These are phyloP conservation scores for Lucinisca nassula DNA, from an alignment of 2,888 invertebrate genomes.

Conservation along the genomic window DNA sequence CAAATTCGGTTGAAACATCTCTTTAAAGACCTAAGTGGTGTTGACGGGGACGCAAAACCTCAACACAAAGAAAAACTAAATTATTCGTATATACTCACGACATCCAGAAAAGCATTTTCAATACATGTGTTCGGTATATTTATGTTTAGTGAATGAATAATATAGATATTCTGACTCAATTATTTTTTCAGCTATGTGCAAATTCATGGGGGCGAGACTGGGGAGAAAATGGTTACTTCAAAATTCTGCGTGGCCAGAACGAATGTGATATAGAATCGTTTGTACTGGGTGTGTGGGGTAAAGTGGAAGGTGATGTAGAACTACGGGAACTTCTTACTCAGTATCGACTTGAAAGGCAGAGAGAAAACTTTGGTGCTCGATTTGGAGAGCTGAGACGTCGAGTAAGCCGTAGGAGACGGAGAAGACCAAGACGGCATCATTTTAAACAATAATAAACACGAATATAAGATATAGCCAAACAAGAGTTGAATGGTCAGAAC, in stretches of 20 bases:
- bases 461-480: no score
- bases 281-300: slow-evolving; percentile 93
- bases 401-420: background rate
- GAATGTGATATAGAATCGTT: slow-evolving; percentile 97
- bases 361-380: slow-evolving; percentile 19
- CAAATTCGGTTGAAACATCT: no score
- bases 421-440: background rate
- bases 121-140: no score
- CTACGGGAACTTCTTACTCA: slow-evolving; percentile 56
- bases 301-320: slow-evolving; percentile 70
- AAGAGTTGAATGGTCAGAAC: no score
- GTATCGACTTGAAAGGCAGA: slow-evolving; percentile 59
- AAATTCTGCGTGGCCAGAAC: slow-evolving; percentile 94
- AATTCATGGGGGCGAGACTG: slow-evolving; percentile 98
- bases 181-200: slow-evolving; percentile 92
- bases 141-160: no score
- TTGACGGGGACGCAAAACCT: no score
- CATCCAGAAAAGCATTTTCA: no score
- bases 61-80: no score
- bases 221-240: slow-evolving; percentile 97
- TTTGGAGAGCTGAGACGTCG: background rate
- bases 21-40: no score
- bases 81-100: no score
- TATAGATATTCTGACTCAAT: background rate
- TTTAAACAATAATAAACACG: no score